These are phyloP conservation scores for Lasioglossum baleicum DNA, from an alignment of 1,140 invertebrate genomes.

Conservation along the genomic window DNA sequence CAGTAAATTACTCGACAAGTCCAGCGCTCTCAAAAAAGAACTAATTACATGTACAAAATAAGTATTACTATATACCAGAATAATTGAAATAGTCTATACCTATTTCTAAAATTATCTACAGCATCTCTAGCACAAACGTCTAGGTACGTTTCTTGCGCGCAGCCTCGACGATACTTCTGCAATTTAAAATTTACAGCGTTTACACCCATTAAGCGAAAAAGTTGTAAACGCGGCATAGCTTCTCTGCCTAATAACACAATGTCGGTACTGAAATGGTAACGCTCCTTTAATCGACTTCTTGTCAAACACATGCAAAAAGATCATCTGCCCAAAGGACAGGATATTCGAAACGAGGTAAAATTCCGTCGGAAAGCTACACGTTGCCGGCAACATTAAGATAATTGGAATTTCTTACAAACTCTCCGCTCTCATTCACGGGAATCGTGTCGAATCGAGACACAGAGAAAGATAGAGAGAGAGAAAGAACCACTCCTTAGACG, in stretches of 20 bases:
- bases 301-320: neutral
- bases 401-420: conserved; percentile 12
- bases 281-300: conserved; percentile 18
- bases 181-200: neutral
- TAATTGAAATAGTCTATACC: too few species aligned
- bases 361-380: neutral
- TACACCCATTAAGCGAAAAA: neutral
- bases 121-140: neutral
- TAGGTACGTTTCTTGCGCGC: neutral
- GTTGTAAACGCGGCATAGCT: neutral
- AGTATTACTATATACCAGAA: too few species aligned
- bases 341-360: neutral
- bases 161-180: too few species aligned
- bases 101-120: too few species aligned
- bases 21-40: too few species aligned
- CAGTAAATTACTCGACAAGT: too few species aligned
- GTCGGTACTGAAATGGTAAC: neutral
- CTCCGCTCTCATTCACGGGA: neutral
- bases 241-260: neutral
- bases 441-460: conserved; percentile 13
- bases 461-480: too few species aligned
- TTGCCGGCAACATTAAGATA: neutral
- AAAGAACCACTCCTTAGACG: neutral
- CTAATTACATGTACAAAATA: too few species aligned
- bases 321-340: neutral